phyloP scores from a whole-genome alignment of 2,888 invertebrate genomes.

The Digitonthophagus gazella region DNA sequence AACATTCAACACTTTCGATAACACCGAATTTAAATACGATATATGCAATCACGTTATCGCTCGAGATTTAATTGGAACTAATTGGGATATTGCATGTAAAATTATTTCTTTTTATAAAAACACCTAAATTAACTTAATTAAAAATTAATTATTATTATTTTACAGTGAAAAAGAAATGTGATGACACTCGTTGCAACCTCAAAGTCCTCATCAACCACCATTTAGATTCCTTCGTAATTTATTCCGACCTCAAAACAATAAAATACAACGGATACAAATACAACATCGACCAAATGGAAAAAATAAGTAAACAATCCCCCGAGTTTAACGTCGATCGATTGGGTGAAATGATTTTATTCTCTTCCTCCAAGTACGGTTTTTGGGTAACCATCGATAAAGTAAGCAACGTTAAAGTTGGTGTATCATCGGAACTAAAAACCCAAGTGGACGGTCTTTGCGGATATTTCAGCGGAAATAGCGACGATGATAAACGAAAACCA shows the following conservation, averaged over 20 bases:
- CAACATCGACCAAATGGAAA: constrained; percentile 59
- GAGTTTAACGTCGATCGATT: constrained; percentile 67
- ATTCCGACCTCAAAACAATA: constrained; percentile 61
- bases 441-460: constrained; percentile 80
- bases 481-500: constrained; percentile 71
- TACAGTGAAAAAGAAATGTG: constrained; percentile 66
- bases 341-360: constrained; percentile 68
- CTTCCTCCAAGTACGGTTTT: constrained; percentile 70
- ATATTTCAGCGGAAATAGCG: constrained; percentile 63
- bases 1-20: constrained; percentile 78
- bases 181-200: constrained; percentile 55
- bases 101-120: constrained; percentile 27
- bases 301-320: constrained; percentile 60
- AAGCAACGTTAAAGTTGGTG: constrained; percentile 67
- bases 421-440: constrained; percentile 60
- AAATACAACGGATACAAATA: constrained; percentile 68
- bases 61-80: constrained; percentile 62
- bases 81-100: constrained; percentile 72
- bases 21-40: constrained; percentile 74
- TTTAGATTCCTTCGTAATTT: constrained; percentile 58
- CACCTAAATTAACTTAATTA: constrained; percentile 5
- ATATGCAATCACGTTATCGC: constrained; percentile 78
- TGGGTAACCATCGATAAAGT: constrained; percentile 69
- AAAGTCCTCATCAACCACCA: constrained; percentile 65
- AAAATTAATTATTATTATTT: constrained; percentile 29